Conservation (phyloP, 2,888 invertebrate genomes). For the Drosophila affinis region DNA sequence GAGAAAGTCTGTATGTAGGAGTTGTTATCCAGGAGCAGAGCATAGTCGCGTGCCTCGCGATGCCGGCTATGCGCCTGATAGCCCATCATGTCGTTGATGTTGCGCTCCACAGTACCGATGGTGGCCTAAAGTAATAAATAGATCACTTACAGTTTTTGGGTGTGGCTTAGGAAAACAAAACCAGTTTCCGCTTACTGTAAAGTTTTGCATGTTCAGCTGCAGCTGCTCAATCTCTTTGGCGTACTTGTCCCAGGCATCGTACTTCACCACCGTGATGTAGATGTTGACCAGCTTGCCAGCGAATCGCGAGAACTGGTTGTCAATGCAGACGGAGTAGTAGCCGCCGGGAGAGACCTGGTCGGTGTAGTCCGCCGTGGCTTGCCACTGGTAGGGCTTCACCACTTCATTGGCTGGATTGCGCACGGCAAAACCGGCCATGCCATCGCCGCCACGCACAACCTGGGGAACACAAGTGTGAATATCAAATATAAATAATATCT, state of each 20-base stretch:
- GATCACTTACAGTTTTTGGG: slow-evolving; percentile 19
- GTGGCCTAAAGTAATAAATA: slow-evolving; percentile 85
- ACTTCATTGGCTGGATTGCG: slow-evolving; percentile 92
- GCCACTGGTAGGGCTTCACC: slow-evolving; percentile 96
- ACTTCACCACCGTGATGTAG: slow-evolving; percentile 95
- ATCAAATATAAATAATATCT: neutral
- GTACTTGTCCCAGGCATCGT: slow-evolving; percentile 96
- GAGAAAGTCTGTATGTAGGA: slow-evolving; percentile 95
- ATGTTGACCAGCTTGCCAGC: slow-evolving; percentile 95
- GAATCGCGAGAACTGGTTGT: slow-evolving; percentile 96
- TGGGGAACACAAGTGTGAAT: slow-evolving; percentile 78
- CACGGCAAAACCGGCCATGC: slow-evolving; percentile 96
- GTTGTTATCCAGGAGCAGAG: slow-evolving; percentile 92
- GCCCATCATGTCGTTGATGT: slow-evolving; percentile 93
- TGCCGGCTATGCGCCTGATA: slow-evolving; percentile 92
- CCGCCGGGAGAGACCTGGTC: slow-evolving; percentile 92
- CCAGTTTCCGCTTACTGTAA: slow-evolving; percentile 87
- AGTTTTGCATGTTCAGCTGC: slow-evolving; percentile 94
- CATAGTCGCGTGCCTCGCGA: slow-evolving; percentile 92
- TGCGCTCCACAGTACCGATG: slow-evolving; percentile 91
- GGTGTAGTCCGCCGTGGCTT: slow-evolving; percentile 94
- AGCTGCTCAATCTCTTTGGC: slow-evolving; percentile 94
- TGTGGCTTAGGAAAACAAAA: neutral
- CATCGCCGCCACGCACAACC: slow-evolving; percentile 96
- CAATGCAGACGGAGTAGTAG: slow-evolving; percentile 95